These are phyloP conservation scores for Parauchenoglanis ngamensis DNA, from an alignment of 2,797 vertebrate species.

Conservation along the genomic window DNA sequence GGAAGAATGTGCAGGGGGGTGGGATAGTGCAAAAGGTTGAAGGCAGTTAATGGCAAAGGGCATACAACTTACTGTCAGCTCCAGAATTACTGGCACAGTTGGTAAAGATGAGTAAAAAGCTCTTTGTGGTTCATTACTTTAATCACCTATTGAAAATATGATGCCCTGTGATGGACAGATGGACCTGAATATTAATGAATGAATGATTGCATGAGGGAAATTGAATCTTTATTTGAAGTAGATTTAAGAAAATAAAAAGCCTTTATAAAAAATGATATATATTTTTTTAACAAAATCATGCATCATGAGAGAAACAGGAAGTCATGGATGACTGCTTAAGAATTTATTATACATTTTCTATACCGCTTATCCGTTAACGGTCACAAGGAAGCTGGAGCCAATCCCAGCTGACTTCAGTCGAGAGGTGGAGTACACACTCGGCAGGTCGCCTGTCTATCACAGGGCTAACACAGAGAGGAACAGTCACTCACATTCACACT, in stretches of 20 bases:
- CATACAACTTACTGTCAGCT: background rate
- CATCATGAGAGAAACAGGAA: background rate
- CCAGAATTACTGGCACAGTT: background rate
- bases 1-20: background rate
- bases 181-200: background rate
- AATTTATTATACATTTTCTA: no score
- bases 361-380: no score
- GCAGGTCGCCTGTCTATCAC: no score
- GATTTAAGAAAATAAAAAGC: background rate
- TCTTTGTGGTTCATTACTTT: slow-evolving; percentile 14
- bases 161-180: background rate
- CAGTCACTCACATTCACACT: no score
- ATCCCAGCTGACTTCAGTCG: no score
- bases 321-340: background rate
- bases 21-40: slow-evolving; percentile 3
- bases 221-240: background rate
- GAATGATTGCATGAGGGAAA: background rate
- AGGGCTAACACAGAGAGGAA: no score
- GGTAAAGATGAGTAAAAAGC: background rate
- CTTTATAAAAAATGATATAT: background rate
- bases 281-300: background rate
- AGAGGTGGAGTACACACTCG: no score
- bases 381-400: no score
- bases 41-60: background rate
- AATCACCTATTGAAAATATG: background rate